Base-by-base conservation (phyloP, 1,140 invertebrate species). In the Galleria mellonella region DNA sequence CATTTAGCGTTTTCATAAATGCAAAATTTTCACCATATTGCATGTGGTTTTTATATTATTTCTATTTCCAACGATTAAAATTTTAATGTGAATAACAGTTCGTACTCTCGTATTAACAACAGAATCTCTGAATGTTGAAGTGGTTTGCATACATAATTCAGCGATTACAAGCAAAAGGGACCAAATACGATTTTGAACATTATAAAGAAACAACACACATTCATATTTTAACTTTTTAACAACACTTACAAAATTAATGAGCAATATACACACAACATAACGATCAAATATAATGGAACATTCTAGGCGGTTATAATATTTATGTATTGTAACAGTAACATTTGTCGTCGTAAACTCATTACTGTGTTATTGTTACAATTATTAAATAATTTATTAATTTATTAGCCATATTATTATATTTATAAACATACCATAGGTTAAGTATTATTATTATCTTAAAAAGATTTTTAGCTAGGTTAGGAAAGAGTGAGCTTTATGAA, bases 381-480 rank as follows among this genome's bases (percentile, higher is more conserved):
- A 51, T 57, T 51, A 66, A 63, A 59, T 76, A 75, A 72, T 69
- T 75, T 77, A 79, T 73, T 69, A 74, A 66, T 76, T 82, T 77
- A 81, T 69, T 82, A 82, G 81, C 72, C 69, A 79, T 81, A 77
- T 67, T 74, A 72, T 72, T 71, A 73, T 84, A 77, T 84, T 77
- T 83, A 83, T 83, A 75, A 73, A 85, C 76, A 85, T 83, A 83
- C 78, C 78, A 85, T 85, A 85, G 78, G 68, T 49, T 81, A 79
- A 81, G 73, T 68, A 69, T 77, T 73, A 67, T 79, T 76, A 69
- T 73, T 78, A 74, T 77, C 71, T 81, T 81, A 71, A 67, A 76
- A 79, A 83, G 72, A 79, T 78, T 76, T 79, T 59, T 82, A 72
- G 62, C 51, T 84, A 77, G 68, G 61, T 64, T 81, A 83, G 72